phyloP scores from a whole-genome alignment of 1,140 invertebrate genomes.

The Nebria ingens region DNA sequence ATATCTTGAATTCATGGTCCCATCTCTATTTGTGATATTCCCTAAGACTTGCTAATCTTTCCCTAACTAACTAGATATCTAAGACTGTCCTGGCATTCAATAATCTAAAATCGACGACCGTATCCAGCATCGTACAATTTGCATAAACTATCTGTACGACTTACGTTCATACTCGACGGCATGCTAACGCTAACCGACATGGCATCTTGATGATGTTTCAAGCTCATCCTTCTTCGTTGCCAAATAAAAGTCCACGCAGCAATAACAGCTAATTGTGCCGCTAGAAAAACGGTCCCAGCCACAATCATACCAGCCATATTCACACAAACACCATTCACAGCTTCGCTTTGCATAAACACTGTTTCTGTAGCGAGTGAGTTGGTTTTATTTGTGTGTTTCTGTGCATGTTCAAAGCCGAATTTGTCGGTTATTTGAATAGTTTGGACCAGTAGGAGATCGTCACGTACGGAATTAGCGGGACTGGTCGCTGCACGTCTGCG shows the following conservation, averaged over 20 bases:
- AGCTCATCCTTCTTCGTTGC: constrained; percentile 58
- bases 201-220: constrained; percentile 40
- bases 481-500: constrained; percentile 44
- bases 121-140: constrained; percentile 72
- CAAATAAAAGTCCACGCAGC: constrained; percentile 75
- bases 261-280: constrained; percentile 70
- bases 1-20: no score
- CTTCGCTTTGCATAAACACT: constrained; percentile 33
- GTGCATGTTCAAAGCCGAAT: constrained; percentile 64
- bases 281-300: constrained; percentile 69
- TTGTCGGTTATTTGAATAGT: constrained; percentile 88
- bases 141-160: constrained; percentile 65
- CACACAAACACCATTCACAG: constrained; percentile 49
- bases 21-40: not conserved
- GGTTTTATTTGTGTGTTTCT: constrained; percentile 30
- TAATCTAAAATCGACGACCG: not conserved
- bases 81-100: not conserved
- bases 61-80: not conserved
- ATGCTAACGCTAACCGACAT: constrained; percentile 43
- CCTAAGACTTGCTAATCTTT: not conserved
- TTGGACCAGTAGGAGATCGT: constrained; percentile 78
- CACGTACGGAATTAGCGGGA: constrained; percentile 41
- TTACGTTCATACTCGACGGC: constrained; percentile 42
- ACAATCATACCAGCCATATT: constrained; percentile 68
- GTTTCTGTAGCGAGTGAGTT: constrained; percentile 33